Evolutionary conservation across 2,113 vertebrate genomes (phyloP).

Genomic region (Ascaphus truei): DNA sequence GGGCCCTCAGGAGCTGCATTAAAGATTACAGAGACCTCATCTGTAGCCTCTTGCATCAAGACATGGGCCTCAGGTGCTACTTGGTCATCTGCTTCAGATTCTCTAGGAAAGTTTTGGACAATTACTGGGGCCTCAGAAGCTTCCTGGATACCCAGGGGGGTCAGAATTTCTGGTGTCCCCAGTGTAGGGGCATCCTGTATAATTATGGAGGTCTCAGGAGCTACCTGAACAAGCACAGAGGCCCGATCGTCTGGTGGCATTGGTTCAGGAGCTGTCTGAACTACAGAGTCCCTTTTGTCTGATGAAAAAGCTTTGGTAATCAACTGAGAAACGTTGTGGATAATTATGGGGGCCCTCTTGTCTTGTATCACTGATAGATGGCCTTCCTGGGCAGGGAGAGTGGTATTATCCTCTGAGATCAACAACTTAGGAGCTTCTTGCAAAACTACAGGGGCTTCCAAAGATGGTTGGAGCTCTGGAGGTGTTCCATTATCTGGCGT

Average conservation of each 20-base stretch:
- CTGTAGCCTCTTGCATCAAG: background rate
- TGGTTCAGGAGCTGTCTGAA: background rate
- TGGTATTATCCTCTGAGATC: background rate
- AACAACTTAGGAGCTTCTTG: background rate
- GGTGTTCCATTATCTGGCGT: background rate
- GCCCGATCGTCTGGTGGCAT: background rate
- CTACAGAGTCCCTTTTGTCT: no score
- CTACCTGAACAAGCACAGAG: background rate
- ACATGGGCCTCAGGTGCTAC: background rate
- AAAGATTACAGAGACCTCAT: background rate
- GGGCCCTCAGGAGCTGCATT: background rate
- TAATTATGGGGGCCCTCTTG: background rate
- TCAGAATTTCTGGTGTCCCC: background rate
- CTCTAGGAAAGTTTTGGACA: background rate
- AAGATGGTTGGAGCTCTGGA: no score
- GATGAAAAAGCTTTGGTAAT: no score
- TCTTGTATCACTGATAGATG: background rate
- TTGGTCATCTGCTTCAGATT: background rate
- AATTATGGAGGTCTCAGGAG: background rate
- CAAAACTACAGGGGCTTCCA: background rate
- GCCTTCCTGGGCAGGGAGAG: background rate
- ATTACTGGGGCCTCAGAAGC: background rate
- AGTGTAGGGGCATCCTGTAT: background rate
- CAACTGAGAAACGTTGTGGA: background rate
- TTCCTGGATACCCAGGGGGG: background rate